Evolutionary conservation across 2,113 vertebrate genomes (phyloP), one percentile per base, ranked within the genome.

Genomic region (Hippocampus mohnikei): DNA sequence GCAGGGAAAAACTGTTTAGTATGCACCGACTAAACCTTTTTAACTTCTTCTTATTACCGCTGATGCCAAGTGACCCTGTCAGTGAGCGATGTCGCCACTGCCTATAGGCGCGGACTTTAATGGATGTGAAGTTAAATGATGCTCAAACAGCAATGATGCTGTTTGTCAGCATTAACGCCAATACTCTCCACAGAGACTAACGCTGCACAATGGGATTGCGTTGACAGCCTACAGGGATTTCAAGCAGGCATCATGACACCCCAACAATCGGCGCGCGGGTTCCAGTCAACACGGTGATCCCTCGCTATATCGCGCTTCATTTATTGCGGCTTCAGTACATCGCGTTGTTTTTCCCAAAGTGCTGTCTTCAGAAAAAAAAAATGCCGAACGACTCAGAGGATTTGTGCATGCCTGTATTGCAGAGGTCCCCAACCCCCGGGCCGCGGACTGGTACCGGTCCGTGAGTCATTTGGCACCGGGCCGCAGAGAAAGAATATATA

Each of bases 101-200:
- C 68, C 63, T 92, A 91, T 92, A 91, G 92, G 83, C 90, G 84
- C 86, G 85, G 84, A 68, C 87, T 88, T 60, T 91, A 92, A 93
- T 86, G 88, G 85, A 90, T 92, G 84, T 81, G 86, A 89, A 83
- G 85, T 37, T 90, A 90, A 90, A 94, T 88, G 84, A 90, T 81
- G 81, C 79, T 82, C 69, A 77, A 82, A 84, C 84, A 83, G 70
- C 79, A n/a, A n/a, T n/a, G n/a, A n/a, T n/a, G 77, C 81, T 87
- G 85, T 90, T 91, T 90, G 90, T 91, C 88, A 90, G 87, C 79
- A 83, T 81, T 91, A 91, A 87, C 78, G 2, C 61, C 65, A 53
- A 88, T 90, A 73, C 77, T 86, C 64, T 85, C 75, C 37, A 74
- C 72, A 80, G 72, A 90, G 91, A 93, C 88, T 88, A 93, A 91